Evolutionary conservation across 1,140 invertebrate genomes (phyloP), one percentile per base, ranked within the genome.

Genomic region (Notospermus geniculatus): DNA sequence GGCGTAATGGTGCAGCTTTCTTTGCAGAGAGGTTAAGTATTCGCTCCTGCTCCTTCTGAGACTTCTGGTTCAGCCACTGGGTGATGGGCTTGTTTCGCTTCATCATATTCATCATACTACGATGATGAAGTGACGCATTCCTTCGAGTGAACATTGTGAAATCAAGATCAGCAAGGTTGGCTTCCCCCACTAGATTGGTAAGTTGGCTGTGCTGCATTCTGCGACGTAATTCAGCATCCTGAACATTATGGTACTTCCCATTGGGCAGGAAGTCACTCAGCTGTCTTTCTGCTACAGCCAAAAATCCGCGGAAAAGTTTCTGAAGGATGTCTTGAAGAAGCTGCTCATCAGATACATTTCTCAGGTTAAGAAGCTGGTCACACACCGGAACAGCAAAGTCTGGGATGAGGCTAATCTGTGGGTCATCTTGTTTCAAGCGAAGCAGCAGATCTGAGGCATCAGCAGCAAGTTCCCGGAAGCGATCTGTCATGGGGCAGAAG

Each of bases 91-190:
- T 36, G 32, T 36, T 36, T 15, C 32, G 32, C 4, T 36, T 36
- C 4, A 36, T 36, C 32, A 36, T 36, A 15, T 36, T 36, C 32
- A 7, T 4, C 5, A 36, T 7, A 36, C 32, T 36, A 15, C 32
- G 32, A 36, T 63, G 59, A n/a, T 64, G 55, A 1, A 62, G 25
- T 29, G 62, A 54, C 15, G 62, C 50, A 62, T 67, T 52, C 41
- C 58, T 25, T 39, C 59, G 60, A 28, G 52, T 60, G n/a, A 43
- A 32, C 39, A 64, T 58, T 22, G n/a, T 46, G 57, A 60, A 67
- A 28, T 67, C 62, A 22, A 64, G 30, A 54, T 64, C 59, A 13
- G 54, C 66, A 59, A 67, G 62, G 19, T 57, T 55, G 45, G 54
- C 52, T 52, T 67, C 63, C 11, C 63, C 63, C 1, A 43, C 15